Base-by-base conservation (phyloP, 2,888 invertebrate species). In the Heliconius hortense region DNA sequence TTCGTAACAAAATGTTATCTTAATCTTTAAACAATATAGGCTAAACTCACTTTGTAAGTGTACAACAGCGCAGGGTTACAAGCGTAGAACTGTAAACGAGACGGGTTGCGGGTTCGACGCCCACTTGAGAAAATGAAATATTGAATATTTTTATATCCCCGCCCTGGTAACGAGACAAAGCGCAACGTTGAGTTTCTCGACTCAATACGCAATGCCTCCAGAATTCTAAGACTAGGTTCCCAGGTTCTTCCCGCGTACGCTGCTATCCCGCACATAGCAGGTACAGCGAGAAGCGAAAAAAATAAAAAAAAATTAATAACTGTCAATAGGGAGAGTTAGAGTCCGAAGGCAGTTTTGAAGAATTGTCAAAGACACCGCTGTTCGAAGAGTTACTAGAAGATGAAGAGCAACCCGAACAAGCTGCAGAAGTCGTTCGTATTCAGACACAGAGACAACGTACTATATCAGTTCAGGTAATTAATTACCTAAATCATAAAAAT, bases 321-420 rank as follows among this genome's bases (percentile, higher is more conserved):
- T 77, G 67, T 75, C 79, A 74, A 77, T 83, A 96, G 96, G 96
- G 96, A 8, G 94, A 94, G 88, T 91, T 96, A 67, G 95, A 95
- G 81, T 94, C 91, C 71, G 89, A 95, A 80, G 95, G 95, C 4
- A 91, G 86, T 0, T 96, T 95, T 80, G 88, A 91, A 0, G 94
- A 95, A 69, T 94, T 96, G 59, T 95, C 95, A n/a, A 89, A 90
- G 59, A 93, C 94, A 18, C 93, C 94, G 2, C 82, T 93, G 26
- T 94, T 94, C 78, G 89, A 90, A 13, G 92, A 94, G 75, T 85
- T 94, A 39, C 82, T 95, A 35, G 88, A 94, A 76, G 92, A 94
- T 71, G 92, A 93, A 71, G 90, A 92, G 13, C 83, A 88, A 76
- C 82, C 87, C 7, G 76, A 75, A 2, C 83, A 85, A 31, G 82